These are phyloP conservation scores for Crossoptilon crossoptilon DNA, from an alignment of 2,797 vertebrate species.

Conservation along the genomic window DNA sequence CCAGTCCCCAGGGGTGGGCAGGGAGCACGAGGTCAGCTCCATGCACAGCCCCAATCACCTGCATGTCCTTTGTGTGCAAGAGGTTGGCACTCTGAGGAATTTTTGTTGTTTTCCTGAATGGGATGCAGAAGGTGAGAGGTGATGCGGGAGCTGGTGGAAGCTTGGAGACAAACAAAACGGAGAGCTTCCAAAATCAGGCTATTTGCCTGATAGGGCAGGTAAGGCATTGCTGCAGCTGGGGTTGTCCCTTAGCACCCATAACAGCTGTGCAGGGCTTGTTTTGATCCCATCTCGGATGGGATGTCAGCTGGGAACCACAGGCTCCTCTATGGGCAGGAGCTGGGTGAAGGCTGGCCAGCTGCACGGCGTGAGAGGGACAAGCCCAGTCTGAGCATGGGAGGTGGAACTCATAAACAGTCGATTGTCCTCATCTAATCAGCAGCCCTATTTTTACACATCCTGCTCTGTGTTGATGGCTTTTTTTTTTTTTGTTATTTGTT, in stretches of 20 bases:
- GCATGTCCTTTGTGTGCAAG: neutral
- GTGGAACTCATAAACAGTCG: neutral
- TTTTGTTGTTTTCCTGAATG: neutral
- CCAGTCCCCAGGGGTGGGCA: neutral
- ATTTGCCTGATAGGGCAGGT: neutral
- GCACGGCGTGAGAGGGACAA: neutral
- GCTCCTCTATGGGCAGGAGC: neutral
- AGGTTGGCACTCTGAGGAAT: neutral
- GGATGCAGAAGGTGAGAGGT: neutral
- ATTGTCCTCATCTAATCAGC: slow-evolving; percentile 44
- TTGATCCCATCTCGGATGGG: neutral
- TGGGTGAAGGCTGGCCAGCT: too few species aligned
- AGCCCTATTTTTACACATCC: slow-evolving; percentile 69
- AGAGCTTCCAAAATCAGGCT: neutral
- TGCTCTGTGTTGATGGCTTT: neutral
- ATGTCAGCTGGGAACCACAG: neutral
- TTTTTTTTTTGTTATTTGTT: neutral
- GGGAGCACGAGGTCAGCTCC: accelerated
- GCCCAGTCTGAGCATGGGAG: neutral
- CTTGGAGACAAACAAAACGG: neutral
- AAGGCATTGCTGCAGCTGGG: neutral
- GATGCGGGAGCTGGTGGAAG: neutral
- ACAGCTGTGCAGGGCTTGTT: neutral
- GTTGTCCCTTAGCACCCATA: neutral
- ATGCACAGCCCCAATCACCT: neutral